Conservation (phyloP, 2,113 vertebrate species). For the Gymnocephalus cernua region DNA sequence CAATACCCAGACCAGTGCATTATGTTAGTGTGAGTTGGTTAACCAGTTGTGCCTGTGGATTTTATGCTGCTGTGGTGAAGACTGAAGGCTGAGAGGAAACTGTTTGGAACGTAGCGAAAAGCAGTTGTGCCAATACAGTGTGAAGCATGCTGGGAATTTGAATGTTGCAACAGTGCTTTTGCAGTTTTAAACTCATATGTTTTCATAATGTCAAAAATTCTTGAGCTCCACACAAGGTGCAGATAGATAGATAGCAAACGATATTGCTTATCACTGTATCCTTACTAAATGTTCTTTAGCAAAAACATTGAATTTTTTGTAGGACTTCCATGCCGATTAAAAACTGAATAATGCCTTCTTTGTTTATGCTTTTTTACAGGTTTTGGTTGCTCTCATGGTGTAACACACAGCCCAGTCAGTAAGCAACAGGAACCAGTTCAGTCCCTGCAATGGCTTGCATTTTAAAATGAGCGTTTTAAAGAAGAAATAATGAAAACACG, state of each 20-base stretch:
- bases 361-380: constrained; percentile 74
- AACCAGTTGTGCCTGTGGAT: constrained; percentile 49
- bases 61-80: constrained; percentile 52
- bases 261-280: neutral
- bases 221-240: neutral
- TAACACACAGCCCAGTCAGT: constrained; percentile 55
- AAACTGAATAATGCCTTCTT: constrained; percentile 45
- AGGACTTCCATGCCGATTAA: constrained; percentile 19
- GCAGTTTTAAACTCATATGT: constrained; percentile 52
- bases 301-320: constrained; percentile 25
- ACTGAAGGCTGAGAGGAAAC: constrained; percentile 41
- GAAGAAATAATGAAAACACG: constrained; percentile 86
- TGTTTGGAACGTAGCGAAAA: constrained; percentile 45
- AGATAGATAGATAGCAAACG: constrained; percentile 7
- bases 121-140: constrained; percentile 51
- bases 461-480: constrained; percentile 79
- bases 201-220: constrained; percentile 51
- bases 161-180: constrained; percentile 55
- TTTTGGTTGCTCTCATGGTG: constrained; percentile 60
- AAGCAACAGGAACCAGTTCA: constrained; percentile 69
- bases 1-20: neutral
- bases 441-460: constrained; percentile 70
- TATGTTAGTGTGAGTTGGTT: constrained; percentile 33
- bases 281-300: neutral
- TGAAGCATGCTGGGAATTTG: constrained; percentile 66